Evolutionary conservation across 2,888 invertebrate species (phyloP).

Genomic region (Cantharis nigra): DNA sequence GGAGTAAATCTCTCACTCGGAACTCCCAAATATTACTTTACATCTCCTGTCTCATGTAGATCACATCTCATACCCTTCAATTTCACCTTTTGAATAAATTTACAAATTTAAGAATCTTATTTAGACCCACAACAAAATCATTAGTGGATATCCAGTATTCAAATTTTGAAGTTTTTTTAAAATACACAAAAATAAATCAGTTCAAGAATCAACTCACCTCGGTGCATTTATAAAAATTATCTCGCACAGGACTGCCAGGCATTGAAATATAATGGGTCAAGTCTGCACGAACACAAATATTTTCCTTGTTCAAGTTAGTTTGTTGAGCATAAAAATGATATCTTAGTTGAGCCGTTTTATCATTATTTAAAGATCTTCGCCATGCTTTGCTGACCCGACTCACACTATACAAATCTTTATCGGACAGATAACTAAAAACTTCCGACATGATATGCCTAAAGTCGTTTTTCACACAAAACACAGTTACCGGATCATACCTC

Average conservation of each 20-base stretch:
- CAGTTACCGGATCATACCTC: constrained; percentile 29
- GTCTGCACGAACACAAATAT: constrained; percentile 13
- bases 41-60: no score
- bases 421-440: constrained; percentile 45
- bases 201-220: constrained; percentile 13
- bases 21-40: no score
- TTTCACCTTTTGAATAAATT: no score
- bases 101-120: no score
- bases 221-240: constrained; percentile 19
- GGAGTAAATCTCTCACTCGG: no score
- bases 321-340: constrained; percentile 14
- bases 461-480: constrained; percentile 26
- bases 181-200: no score
- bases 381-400: constrained; percentile 41
- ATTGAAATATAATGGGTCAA: not conserved
- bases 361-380: constrained; percentile 25
- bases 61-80: no score
- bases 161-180: no score
- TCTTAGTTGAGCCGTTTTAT: constrained; percentile 14
- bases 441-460: constrained; percentile 43
- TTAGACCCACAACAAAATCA: no score
- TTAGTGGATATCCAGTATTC: no score
- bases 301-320: constrained; percentile 36
- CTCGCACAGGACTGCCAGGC: constrained; percentile 18
- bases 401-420: constrained; percentile 47